A percentile compares a stretch with the other conserved stretches of the same genome.
phyloP scores from a whole-genome alignment of 2,888 invertebrate species.

The Drosophila greeni region DNA sequence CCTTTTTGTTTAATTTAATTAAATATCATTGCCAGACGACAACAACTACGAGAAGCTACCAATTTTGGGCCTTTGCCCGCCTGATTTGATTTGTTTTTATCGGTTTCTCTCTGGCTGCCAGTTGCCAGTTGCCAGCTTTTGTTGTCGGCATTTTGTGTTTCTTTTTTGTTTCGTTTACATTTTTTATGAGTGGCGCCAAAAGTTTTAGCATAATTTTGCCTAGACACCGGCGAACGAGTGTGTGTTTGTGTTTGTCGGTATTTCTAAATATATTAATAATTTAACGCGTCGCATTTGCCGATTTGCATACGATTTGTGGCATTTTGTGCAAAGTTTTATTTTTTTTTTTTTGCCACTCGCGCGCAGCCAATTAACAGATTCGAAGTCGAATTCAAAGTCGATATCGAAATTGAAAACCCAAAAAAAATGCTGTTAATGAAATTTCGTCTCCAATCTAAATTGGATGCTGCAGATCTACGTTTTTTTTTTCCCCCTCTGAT shows the following conservation, averaged over 20 bases:
- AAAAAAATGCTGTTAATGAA: constrained; percentile 45
- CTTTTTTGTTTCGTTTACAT: constrained; percentile 42
- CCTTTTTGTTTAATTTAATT: constrained; percentile 25
- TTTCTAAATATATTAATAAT: constrained; percentile 73
- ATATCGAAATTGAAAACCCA: not conserved
- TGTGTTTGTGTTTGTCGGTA: constrained; percentile 41
- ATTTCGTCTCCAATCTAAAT: constrained; percentile 42
- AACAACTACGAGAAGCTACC: constrained; percentile 16
- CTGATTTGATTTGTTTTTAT: constrained; percentile 14
- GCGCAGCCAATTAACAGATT: constrained; percentile 54
- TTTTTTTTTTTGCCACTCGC: constrained; percentile 34
- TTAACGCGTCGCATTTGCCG: constrained; percentile 52
- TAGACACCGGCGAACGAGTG: constrained; percentile 11
- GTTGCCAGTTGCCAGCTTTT: constrained; percentile 5
- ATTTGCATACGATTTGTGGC: constrained; percentile 49
- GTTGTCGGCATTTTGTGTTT: constrained; percentile 19
- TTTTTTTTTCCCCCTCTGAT: not conserved
- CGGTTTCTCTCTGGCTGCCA: constrained; percentile 15
- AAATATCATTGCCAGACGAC: constrained; percentile 18
- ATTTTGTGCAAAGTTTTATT: constrained; percentile 37
- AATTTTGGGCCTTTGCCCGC: constrained; percentile 24
- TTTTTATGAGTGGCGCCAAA: constrained; percentile 69
- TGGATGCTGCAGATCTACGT: constrained; percentile 12
- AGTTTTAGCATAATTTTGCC: constrained; percentile 70
- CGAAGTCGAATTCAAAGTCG: constrained; percentile 3